Evolutionary conservation across 2,113 vertebrate genomes (phyloP), one percentile per base, ranked within the genome.

Genomic region (Neogale vison): DNA sequence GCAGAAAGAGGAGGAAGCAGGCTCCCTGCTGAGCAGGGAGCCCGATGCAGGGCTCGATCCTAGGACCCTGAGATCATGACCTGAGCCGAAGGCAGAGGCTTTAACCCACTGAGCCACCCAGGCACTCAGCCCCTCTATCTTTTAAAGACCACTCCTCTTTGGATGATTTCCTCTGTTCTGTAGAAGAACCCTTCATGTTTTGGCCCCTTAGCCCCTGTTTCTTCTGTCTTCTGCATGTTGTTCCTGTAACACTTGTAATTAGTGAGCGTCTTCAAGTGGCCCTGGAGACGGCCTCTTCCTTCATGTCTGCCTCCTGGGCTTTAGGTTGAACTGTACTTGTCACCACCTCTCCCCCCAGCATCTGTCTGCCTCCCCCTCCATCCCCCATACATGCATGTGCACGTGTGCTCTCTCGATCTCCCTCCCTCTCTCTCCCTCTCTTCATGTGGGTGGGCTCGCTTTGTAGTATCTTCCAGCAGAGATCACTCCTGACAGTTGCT

Each of bases 341-440:
- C 15, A 9, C 34, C 3, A 15, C 36, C 1, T 15, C 34, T 24
- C 31, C 7, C 10, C 15, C 10, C 18, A 26, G 47, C 6, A 6
- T 26, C 50, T 57, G 4, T 50, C 6, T 18, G 2, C 42, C 23
- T 61, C 6, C 45, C 36, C 7, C 3, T 26, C 59, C 26, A 6
- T 1, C 36, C 45, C 3, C 39, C 36, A 45, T 23, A 11, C 1
- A 23, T 8, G 3, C 21, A 61, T 15, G 1, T 15, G 29, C 3
- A 5, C 6, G 0, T 34, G 1, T 29, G 14, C 1, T 3, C 31
- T 7, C n/a, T 74, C 7, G 8, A 18, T 36, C n/a, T 11, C n/a
- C 36, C 9, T 36, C 71, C 1, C 21, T 23, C 21, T 23, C 2
- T 50, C 50, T 14, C 71, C 71, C 9, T 26, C 71, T 42, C 39